Evolutionary conservation across 2,797 vertebrate species (phyloP), one percentile per base, ranked within the genome.

Genomic region (Decapterus maruadsi): DNA sequence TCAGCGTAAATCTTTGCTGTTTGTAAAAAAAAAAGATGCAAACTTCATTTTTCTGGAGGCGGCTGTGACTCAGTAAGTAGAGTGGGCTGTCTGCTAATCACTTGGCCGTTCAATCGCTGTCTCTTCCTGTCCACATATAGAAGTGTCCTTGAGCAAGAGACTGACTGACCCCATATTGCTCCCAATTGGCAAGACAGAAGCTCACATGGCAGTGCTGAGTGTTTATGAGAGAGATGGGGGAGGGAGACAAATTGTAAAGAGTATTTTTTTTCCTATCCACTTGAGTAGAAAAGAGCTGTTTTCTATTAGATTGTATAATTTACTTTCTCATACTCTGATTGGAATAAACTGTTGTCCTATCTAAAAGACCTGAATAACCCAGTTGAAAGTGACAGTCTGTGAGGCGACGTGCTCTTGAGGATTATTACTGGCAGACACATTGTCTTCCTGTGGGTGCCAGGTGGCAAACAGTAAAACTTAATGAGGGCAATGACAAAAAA

Each of bases 371-470:
- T 34, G 42, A 72, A 75, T 60, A 57, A 72, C 81, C 59, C 12
- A 71, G 42, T 54, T 59, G 53, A 48, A 75, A 73, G 67, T 17
- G 74, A 75, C 20, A 31, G 48, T 65, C 53, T 45, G 43, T 55
- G 43, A 83, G 66, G 45, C 29, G 51, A 77, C 66, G 53, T 54
- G 64, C 61, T 78, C 55, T 58, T 68, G 42, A 72, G 71, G 72
- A 80, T 85, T 75, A 88, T 85, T 92, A 82, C 75, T 83, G 72
- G 51, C 79, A 76, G 76, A 75, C 66, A 72, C 51, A 68, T 72
- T 82, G 76, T 81, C 43, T 71, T 82, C 71, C 67, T 67, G 73
- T 43, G 65, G 61, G 80, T 56, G 78, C 78, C 81, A 87, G 85
- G 74, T 88, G 85, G 75, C 67, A 80, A 83, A 83, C 58, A 70